phyloP scores from a whole-genome alignment of 2,113 vertebrate genomes.

The Equus quagga region DNA sequence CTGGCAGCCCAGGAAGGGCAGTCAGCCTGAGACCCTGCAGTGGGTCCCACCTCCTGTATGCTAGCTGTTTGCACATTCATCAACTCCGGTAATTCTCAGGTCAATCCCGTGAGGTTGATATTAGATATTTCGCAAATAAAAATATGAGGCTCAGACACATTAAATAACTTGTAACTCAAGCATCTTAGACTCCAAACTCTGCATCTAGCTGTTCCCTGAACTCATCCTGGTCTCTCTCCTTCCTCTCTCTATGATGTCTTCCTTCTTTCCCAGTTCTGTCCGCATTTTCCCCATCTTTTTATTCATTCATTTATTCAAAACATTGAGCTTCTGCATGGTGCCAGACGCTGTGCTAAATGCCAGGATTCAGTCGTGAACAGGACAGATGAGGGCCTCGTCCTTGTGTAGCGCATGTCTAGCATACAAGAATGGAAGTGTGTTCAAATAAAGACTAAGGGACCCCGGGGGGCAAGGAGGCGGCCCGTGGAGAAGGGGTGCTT shows the following conservation, averaged over 20 bases:
- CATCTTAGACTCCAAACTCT: not conserved
- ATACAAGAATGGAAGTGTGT: not conserved
- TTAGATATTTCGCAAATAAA: not conserved
- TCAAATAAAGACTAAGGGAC: not conserved
- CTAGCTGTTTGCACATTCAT: not conserved
- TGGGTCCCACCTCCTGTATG: not conserved
- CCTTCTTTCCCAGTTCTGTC: not conserved
- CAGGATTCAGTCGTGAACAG: not conserved
- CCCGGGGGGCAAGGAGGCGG: accelerated
- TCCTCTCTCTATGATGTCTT: not conserved
- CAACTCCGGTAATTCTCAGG: not conserved
- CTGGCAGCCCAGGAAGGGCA: not conserved
- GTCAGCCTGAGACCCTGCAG: not conserved
- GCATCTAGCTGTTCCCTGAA: not conserved
- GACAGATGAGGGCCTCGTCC: not conserved
- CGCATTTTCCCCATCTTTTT: not conserved
- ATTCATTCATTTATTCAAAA: conserved; percentile 24
- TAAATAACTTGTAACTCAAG: not conserved
- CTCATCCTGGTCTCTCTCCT: not conserved
- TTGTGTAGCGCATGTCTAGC: not conserved
- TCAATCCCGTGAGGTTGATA: not conserved
- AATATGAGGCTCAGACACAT: not conserved
- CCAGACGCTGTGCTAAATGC: not conserved
- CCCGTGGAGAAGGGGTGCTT: not conserved
- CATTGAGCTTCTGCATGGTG: not conserved